Evolutionary conservation across 2,113 vertebrate species (phyloP).

Genomic region (Nerophis ophidion): DNA sequence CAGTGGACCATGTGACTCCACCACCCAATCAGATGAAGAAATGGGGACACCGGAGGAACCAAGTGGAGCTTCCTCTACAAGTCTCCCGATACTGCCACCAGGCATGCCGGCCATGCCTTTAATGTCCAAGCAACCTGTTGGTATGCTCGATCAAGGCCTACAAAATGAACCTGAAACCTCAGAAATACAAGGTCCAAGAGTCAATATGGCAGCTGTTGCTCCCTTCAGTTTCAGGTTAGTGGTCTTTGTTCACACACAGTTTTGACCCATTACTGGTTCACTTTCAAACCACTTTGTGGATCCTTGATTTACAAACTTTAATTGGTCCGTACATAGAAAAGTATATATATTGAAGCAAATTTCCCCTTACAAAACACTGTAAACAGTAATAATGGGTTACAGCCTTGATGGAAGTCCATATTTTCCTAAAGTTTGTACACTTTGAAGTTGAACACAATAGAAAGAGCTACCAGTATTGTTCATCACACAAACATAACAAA

Average conservation of each 20-base stretch:
- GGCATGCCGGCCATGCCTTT: constrained; percentile 19
- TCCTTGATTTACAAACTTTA: too few species aligned
- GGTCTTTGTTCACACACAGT: background rate
- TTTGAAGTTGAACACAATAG: too few species aligned
- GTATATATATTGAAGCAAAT: too few species aligned
- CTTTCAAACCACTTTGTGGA: background rate
- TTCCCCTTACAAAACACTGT: too few species aligned
- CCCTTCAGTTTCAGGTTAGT: constrained; percentile 70
- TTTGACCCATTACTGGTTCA: background rate
- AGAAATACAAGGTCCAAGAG: constrained; percentile 40
- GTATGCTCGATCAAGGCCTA: background rate
- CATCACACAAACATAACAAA: too few species aligned
- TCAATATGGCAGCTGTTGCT: constrained; percentile 72
- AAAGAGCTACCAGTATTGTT: too few species aligned
- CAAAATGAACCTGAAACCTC: constrained; percentile 21
- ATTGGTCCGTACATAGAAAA: too few species aligned
- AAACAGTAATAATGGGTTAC: too few species aligned
- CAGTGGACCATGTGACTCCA: constrained; percentile 37
- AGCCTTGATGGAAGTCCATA: too few species aligned
- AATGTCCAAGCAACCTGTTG: constrained; percentile 1
- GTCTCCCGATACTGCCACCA: constrained; percentile 14
- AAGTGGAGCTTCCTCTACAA: constrained; percentile 53
- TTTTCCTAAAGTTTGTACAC: too few species aligned
- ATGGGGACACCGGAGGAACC: constrained; percentile 69
- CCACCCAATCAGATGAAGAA: constrained; percentile 72